Evolutionary conservation across 37 sponge, comb jelly and placozoan genomes (phyloP).

Genomic region (Axinella damicornis): DNA sequence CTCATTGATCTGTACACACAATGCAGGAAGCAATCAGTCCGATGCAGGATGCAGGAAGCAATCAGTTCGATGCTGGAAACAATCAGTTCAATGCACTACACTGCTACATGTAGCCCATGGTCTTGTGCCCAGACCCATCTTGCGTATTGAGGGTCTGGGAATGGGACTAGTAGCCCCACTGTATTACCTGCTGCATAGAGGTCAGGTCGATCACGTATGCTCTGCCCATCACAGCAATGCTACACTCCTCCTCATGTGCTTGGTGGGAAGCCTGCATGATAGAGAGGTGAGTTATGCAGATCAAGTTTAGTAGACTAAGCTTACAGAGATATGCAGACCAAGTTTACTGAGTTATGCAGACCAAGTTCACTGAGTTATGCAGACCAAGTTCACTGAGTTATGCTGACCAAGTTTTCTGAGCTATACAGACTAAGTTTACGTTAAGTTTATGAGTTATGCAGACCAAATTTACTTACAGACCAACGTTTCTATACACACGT

Average conservation of each 20-base stretch:
- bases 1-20: constrained; percentile 69
- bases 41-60: too few relatives aligned
- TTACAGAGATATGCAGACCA: neutral
- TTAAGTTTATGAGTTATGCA: neutral
- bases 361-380: neutral
- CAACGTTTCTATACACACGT: too few relatives aligned
- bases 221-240: constrained; percentile 73
- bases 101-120: too few relatives aligned
- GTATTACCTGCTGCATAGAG: constrained; percentile 75
- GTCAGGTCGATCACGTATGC: constrained; percentile 79
- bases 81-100: too few relatives aligned
- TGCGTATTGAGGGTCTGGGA: too few relatives aligned
- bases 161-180: too few relatives aligned
- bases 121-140: too few relatives aligned
- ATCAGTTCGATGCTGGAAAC: too few relatives aligned
- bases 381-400: neutral
- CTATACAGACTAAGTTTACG: neutral
- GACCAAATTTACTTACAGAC: neutral
- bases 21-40: too few relatives aligned
- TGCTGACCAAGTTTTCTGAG: neutral
- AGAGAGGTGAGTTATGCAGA: neutral
- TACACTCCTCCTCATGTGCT: constrained; percentile 80
- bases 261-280: constrained; percentile 55
- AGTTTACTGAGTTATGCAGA: neutral
- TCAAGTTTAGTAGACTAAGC: neutral